phyloP scores from a whole-genome alignment of 1,140 invertebrate genomes.

The Maniola jurtina region DNA sequence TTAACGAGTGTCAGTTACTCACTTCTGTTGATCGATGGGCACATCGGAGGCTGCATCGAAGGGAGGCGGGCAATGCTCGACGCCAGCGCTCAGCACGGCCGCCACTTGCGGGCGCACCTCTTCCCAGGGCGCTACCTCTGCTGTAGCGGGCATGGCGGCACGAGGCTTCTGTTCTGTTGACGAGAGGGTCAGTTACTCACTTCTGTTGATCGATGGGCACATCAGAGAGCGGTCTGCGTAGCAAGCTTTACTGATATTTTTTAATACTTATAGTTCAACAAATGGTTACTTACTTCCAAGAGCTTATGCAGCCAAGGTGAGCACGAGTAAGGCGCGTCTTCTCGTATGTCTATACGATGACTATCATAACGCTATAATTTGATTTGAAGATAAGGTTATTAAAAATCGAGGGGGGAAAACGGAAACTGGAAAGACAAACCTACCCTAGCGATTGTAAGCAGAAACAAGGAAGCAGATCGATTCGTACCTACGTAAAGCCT shows the following conservation, averaged over 20 bases:
- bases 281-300: too few relatives aligned
- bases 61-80: constrained; percentile 84
- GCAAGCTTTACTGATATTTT: constrained; percentile 81
- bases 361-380: too few relatives aligned
- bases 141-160: constrained; percentile 36
- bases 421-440: too few relatives aligned
- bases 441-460: too few relatives aligned
- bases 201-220: constrained; percentile 93
- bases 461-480: too few relatives aligned
- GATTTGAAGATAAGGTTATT: too few relatives aligned
- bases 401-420: too few relatives aligned
- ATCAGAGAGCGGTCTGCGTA: constrained; percentile 90
- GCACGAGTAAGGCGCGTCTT: too few relatives aligned
- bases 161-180: constrained; percentile 48
- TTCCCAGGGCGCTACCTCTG: constrained; percentile 81
- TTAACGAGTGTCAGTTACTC: constrained; percentile 38
- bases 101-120: constrained; percentile 85
- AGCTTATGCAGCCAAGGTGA: too few relatives aligned
- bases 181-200: constrained; percentile 74
- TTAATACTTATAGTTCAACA: too few relatives aligned
- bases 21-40: constrained; percentile 94
- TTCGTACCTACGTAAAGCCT: too few relatives aligned
- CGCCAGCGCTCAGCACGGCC: constrained; percentile 81
- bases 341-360: too few relatives aligned
- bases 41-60: constrained; percentile 93